Base-by-base conservation (phyloP, 2,113 vertebrate species). In the Dasypus novemcinctus region DNA sequence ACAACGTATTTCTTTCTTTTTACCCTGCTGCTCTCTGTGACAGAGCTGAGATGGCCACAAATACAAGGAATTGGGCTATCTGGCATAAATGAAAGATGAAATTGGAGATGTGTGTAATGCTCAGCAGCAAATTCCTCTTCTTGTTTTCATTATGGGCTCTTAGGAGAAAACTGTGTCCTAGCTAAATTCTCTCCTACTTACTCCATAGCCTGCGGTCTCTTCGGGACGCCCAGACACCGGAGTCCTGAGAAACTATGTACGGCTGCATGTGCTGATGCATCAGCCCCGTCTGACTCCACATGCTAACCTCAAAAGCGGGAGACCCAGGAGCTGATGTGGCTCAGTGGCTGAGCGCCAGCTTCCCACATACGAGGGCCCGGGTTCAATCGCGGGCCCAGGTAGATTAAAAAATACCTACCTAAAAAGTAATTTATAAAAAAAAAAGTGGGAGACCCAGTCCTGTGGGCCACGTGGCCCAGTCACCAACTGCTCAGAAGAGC, bases 381-480 rank as follows among this genome's bases (percentile, higher is more conserved):
- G 46, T 49, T 49, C 46, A 49, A 49, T 49, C 46, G 8, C 46
- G 8, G 46, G 46, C 46, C 46, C 46, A 10, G 46, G 8, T 49
- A 49, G 46, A 49, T 49, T 49, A 49, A 49, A 49, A 49, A 49
- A 49, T 49, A 49, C 8, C 8, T 9, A 49, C 8, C 8, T 49
- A 49, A 49, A 49, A 49, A 11, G 5, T 49, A 49, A 49, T 49
- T 49, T 49, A 49, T 49, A 46, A 46, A 49, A 49, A 49, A 49
- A 49, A 49, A 49, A 49, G 46, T 20, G 18, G 31, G 23, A 54
- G 61, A 31, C 20, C 25, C 29, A 18, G 2, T 3, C 4, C 41
- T 4, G 2, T 0, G 5, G 25, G 31, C 21, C 31, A 2, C 9
- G 2, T 11, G 4, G 31, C 29, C 49, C 7, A 11, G 52, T 57